phyloP scores from a whole-genome alignment of 2,797 vertebrate species.

The Hyperoplus lanceolatus region DNA sequence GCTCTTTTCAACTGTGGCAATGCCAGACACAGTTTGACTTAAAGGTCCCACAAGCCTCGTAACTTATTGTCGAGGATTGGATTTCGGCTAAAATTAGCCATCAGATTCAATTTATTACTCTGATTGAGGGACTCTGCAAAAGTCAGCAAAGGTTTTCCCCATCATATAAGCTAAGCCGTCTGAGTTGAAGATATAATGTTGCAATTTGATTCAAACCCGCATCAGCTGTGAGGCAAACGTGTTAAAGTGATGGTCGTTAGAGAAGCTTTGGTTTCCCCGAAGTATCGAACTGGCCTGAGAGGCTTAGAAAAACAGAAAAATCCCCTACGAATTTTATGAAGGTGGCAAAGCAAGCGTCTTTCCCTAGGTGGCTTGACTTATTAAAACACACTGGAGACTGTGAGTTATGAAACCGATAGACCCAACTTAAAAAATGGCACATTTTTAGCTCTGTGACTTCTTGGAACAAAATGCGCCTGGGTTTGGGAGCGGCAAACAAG shows the following conservation, averaged over 20 bases:
- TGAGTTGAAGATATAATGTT: conserved; percentile 77
- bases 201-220: conserved; percentile 76
- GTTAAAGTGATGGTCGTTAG: conserved; percentile 74
- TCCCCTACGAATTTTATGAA: conserved; percentile 69
- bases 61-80: conserved; percentile 93
- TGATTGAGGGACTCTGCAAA: conserved; percentile 91
- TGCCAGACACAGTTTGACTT: conserved; percentile 81
- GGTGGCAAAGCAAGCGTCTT: conserved; percentile 71
- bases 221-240: conserved; percentile 74
- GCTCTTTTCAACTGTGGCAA: conserved; percentile 75
- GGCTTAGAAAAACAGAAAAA: conserved; percentile 74
- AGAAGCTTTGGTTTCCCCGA: conserved; percentile 70
- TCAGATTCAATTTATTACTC: conserved; percentile 93
- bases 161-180: conserved; percentile 59
- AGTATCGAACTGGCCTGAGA: conserved; percentile 70
- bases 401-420: conserved; percentile 48
- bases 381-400: conserved; percentile 55
- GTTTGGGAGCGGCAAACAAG: conserved; percentile 14
- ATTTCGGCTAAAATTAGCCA: conserved; percentile 98
- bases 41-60: conserved; percentile 91
- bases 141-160: conserved; percentile 73
- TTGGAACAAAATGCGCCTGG: conserved; percentile 28
- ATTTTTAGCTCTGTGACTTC: conserved; percentile 14
- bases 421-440: conserved; percentile 42
- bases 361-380: conserved; percentile 67